Percentiles rank a stretch among this genome's conserved stretches.
Conservation (phyloP, 2,888 invertebrate species). For the Agrotis ipsilon region DNA sequence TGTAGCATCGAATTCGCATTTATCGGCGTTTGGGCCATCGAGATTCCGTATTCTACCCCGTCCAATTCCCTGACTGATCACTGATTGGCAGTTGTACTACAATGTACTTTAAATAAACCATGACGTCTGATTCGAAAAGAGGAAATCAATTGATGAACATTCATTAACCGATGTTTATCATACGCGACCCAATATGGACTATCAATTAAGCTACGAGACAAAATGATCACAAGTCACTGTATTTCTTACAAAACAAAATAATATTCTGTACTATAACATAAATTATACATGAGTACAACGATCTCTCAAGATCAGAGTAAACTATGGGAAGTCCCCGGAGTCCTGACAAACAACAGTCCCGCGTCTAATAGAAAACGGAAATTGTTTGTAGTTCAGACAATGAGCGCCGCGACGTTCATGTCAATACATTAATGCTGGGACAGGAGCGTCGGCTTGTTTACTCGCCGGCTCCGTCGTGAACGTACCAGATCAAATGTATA, state of each 20-base stretch:
- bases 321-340: neutral
- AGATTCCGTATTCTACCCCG: no score
- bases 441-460: neutral
- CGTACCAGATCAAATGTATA: constrained; percentile 9
- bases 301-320: constrained; percentile 1
- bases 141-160: no score
- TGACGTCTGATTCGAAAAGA: neutral
- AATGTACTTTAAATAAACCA: neutral
- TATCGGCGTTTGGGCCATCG: no score
- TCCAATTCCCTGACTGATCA: neutral
- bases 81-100: neutral
- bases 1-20: no score
- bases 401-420: constrained; percentile 4
- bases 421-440: constrained; percentile 27
- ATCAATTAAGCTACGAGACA: neutral
- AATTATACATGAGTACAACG: neutral
- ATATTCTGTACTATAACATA: neutral
- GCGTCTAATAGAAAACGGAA: constrained; percentile 21
- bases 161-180: neutral
- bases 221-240: no score
- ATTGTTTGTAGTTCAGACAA: constrained; percentile 28
- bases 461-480: constrained; percentile 5
- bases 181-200: neutral
- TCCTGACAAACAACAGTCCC: constrained; percentile 13
- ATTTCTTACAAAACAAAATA: no score